Evolutionary conservation across 1,140 invertebrate species (phyloP), one percentile per base, ranked within the genome.

Genomic region (Rhopalosiphum padi): DNA sequence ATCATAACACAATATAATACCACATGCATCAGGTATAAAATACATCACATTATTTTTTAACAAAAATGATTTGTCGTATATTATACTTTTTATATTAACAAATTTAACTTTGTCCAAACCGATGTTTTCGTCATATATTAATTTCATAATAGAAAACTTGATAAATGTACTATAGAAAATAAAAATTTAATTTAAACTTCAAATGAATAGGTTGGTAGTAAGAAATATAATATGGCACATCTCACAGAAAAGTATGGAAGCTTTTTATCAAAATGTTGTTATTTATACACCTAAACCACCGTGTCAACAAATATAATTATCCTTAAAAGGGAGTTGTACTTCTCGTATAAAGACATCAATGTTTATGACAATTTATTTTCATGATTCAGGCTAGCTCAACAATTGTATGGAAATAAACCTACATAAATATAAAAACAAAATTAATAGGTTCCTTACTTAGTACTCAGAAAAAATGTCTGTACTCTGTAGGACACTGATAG

Each of bases 171-270:
- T n/a, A n/a, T n/a, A 6, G 60, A n/a, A 77, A 77, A 77, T 77
- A n/a, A n/a, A n/a, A 77, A 77, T n/a, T 77, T 77, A 77, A 77
- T 77, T 77, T 77, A 4, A n/a, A n/a, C 60, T 77, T 77, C 60
- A n/a, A n/a, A 77, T 77, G 30, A 77, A 77, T 77, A 2, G 30
- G 11, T 77, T 77, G 30, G 23, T n/a, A 0, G 60, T 77, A n/a
- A n/a, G 11, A 77, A 77, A 77, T 30, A 77, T 77, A 77, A 77
- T n/a, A 77, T 77, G 15, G 60, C 5, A 77, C 30, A 77, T 77
- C 30, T 77, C 60, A 2, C 30, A 77, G 60, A 77, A 77, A 77
- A 77, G 60, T 15, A n/a, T n/a, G 30, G 60, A 30, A 30, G 30
- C 30, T n/a, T 77, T 77, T 77, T 77, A 77, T n/a, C 30, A 77